A percentile compares a stretch with the other conserved stretches of the same genome.
Conservation (phyloP, 1,140 invertebrate species). For the Proctacanthus coquilletti region DNA sequence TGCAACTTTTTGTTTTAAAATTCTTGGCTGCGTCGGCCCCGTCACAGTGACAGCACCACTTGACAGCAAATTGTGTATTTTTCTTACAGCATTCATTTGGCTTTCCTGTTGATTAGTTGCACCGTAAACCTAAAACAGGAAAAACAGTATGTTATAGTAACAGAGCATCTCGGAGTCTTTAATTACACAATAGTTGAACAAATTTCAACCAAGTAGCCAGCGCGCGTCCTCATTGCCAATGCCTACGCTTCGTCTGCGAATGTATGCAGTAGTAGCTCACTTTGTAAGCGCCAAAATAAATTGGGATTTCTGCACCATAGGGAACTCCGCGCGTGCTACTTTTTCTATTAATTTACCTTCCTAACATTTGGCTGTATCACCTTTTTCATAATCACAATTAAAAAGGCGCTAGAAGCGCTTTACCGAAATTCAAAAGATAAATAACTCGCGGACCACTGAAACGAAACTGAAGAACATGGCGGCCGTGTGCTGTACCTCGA, state of each 20-base stretch:
- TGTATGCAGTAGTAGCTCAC: too few relatives aligned
- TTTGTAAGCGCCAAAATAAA: not conserved
- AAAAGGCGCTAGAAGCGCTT: too few relatives aligned
- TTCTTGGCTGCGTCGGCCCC: slow-evolving; percentile 24
- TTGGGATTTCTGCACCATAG: not conserved
- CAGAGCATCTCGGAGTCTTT: too few relatives aligned
- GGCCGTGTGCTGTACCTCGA: too few relatives aligned
- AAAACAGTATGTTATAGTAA: too few relatives aligned
- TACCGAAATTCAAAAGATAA: not conserved
- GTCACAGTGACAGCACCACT: slow-evolving; percentile 28
- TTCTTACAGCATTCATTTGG: slow-evolving; percentile 18
- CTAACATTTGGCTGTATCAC: not conserved
- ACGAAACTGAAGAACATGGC: slow-evolving; percentile 5
- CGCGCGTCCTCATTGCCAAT: not conserved
- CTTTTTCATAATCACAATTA: not conserved
- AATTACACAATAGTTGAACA: not conserved
- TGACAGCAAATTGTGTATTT: slow-evolving; percentile 29
- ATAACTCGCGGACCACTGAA: slow-evolving; percentile 4
- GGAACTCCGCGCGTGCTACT: not conserved
- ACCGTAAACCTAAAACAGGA: slow-evolving; percentile 5
- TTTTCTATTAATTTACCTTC: slow-evolving; percentile 1
- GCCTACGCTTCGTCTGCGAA: not conserved
- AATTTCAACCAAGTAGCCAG: not conserved
- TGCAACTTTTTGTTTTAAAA: slow-evolving; percentile 13
- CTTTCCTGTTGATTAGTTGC: not conserved